Evolutionary conservation across 2,797 vertebrate species (phyloP).

Genomic region (Salmo trutta): DNA sequence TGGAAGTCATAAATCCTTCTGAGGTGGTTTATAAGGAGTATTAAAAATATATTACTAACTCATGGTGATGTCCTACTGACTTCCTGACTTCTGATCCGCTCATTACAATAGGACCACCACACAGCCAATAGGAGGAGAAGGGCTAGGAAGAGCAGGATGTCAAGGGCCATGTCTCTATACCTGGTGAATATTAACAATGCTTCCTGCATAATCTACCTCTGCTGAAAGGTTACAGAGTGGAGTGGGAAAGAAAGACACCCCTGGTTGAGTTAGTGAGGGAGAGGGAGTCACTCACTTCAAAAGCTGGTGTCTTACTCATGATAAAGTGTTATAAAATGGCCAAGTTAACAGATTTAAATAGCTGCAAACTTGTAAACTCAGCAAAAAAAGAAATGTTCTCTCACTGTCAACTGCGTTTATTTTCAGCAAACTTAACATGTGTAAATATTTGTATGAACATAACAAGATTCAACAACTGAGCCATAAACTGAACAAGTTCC

Average conservation of each 20-base stretch:
- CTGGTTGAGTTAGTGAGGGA: constrained; percentile 29
- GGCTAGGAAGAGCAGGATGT: constrained; percentile 21
- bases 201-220: constrained; percentile 62
- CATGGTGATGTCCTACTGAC: constrained; percentile 50
- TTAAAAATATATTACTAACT: constrained; percentile 48
- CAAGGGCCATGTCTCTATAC: constrained; percentile 49
- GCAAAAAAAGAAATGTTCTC: too few relatives aligned
- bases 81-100: constrained; percentile 46
- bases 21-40: constrained; percentile 45
- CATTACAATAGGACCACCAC: constrained; percentile 69
- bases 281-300: constrained; percentile 32
- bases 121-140: constrained; percentile 33
- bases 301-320: constrained; percentile 9
- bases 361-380: too few relatives aligned
- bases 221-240: constrained; percentile 51
- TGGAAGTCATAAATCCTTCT: constrained; percentile 8
- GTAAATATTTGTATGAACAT: too few relatives aligned
- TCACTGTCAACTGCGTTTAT: too few relatives aligned
- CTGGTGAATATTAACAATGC: constrained; percentile 73
- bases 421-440: too few relatives aligned
- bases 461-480: too few relatives aligned
- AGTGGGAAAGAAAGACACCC: constrained; percentile 22
- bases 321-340: background rate
- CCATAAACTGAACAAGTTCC: too few relatives aligned
- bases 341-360: too few relatives aligned